Evolutionary conservation across 2,888 invertebrate species (phyloP).

Genomic region (Ennomos erosarius): DNA sequence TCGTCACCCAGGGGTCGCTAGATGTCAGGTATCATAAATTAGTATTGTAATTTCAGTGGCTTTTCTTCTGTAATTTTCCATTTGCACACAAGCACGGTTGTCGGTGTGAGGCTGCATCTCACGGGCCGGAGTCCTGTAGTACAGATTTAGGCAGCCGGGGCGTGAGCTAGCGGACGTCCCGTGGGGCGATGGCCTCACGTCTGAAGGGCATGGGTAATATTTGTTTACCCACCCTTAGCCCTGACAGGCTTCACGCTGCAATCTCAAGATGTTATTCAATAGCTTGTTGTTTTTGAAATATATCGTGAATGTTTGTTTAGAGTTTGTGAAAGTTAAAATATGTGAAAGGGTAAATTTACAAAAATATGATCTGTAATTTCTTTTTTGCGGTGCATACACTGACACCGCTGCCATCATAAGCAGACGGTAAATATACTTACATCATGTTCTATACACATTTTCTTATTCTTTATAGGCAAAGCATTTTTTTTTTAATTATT

Average conservation of each 20-base stretch:
- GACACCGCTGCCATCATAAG: too few species aligned
- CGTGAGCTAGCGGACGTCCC: constrained; percentile 41
- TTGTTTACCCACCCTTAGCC: constrained; percentile 17
- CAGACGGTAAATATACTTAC: too few species aligned
- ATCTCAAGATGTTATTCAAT: constrained; percentile 5
- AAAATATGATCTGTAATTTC: too few species aligned
- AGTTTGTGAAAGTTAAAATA: background rate
- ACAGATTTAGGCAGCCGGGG: constrained; percentile 28
- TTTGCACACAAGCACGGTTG: background rate
- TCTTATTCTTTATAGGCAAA: too few species aligned
- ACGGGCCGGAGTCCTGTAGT: constrained; percentile 4
- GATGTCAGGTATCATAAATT: background rate
- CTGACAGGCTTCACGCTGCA: constrained; percentile 14
- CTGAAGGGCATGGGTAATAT: constrained; percentile 48
- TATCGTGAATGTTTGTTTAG: background rate
- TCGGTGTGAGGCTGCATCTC: constrained; percentile 33
- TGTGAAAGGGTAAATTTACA: too few species aligned
- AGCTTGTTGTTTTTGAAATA: background rate
- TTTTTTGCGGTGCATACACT: too few species aligned
- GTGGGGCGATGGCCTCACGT: constrained; percentile 47
- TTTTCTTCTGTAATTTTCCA: constrained; percentile 8
- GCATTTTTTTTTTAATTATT: too few species aligned
- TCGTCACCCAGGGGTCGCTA: constrained; percentile 4
- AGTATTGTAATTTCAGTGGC: background rate
- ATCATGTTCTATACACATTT: too few species aligned